Evolutionary conservation across 2,888 invertebrate species (phyloP).

Genomic region (Cosmia trapezina): DNA sequence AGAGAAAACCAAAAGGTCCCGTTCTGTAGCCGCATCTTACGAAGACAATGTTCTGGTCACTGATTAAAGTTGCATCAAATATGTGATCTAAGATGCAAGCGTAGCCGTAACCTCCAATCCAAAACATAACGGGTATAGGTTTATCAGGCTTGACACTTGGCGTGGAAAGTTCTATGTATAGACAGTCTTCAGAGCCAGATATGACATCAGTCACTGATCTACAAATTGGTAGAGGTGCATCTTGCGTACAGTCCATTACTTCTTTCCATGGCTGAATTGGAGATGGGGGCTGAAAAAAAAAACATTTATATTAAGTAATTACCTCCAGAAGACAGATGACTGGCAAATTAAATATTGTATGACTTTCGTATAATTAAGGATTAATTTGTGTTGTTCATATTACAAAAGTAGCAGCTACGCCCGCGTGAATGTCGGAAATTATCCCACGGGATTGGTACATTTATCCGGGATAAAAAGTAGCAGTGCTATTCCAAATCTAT

Average conservation of each 20-base stretch:
- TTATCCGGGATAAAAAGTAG: no score
- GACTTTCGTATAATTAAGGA: not conserved
- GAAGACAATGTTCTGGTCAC: conserved; percentile 79
- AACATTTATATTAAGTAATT: not conserved
- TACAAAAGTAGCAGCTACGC: not conserved
- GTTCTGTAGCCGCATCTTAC: conserved; percentile 85
- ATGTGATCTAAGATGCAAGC: conserved; percentile 72
- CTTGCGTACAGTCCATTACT: conserved; percentile 78
- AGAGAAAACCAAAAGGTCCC: conserved; percentile 86
- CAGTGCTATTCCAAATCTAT: no score
- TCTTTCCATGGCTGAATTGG: conserved; percentile 77
- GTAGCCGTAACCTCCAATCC: conserved; percentile 85
- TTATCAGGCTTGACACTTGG: conserved; percentile 77
- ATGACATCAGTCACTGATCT: conserved; percentile 56
- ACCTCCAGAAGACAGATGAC: not conserved
- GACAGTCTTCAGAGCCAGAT: conserved; percentile 83
- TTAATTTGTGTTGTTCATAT: not conserved
- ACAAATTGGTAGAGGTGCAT: conserved; percentile 65
- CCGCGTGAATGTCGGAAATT: no score
- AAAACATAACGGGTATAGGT: conserved; percentile 87
- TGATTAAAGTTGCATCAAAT: conserved; percentile 81
- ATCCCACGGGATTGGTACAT: no score
- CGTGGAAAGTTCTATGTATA: conserved; percentile 83
- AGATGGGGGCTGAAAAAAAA: conserved; percentile 79
- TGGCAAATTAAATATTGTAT: not conserved